phyloP scores from a whole-genome alignment of 2,888 invertebrate species.

The Silvanus unidentatus region DNA sequence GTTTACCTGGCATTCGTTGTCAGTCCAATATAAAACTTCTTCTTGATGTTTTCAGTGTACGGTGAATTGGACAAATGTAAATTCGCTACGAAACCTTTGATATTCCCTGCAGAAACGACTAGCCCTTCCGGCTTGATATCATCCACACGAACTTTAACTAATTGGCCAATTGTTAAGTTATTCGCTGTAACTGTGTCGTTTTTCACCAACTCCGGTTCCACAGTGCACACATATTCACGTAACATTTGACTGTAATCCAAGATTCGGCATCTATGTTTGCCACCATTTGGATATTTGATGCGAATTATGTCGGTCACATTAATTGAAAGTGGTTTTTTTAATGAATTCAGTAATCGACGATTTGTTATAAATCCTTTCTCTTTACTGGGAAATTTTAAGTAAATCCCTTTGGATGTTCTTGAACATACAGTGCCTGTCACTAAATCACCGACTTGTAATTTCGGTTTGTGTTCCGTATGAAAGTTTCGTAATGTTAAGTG shows the following conservation, averaged over 20 bases:
- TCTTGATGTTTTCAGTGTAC: slow-evolving; percentile 41
- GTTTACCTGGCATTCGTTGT: slow-evolving; percentile 52
- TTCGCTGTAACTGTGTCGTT: slow-evolving; percentile 52
- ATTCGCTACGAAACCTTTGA: slow-evolving; percentile 55
- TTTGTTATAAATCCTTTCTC: slow-evolving; percentile 38
- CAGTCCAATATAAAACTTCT: slow-evolving; percentile 54
- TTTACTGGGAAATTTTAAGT: slow-evolving; percentile 31
- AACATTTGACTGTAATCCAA: slow-evolving; percentile 62
- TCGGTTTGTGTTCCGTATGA: slow-evolving; percentile 16
- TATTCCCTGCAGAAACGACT: slow-evolving; percentile 49
- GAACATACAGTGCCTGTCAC: slow-evolving; percentile 23
- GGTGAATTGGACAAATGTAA: slow-evolving; percentile 53
- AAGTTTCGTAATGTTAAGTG: slow-evolving; percentile 52
- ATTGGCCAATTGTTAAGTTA: slow-evolving; percentile 52
- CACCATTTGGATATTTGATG: slow-evolving; percentile 49
- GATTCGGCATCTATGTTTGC: slow-evolving; percentile 51
- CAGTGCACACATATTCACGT: slow-evolving; percentile 61
- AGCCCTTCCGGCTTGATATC: slow-evolving; percentile 49
- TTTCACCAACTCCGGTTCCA: slow-evolving; percentile 52
- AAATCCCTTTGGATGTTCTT: slow-evolving; percentile 31
- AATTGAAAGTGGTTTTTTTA: slow-evolving; percentile 24
- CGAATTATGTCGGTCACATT: slow-evolving; percentile 46
- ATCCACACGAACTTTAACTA: slow-evolving; percentile 51
- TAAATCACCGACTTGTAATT: slow-evolving; percentile 22
- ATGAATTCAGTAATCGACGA: slow-evolving; percentile 31